Evolutionary conservation across 2,797 vertebrate genomes (phyloP).

Genomic region (Smutsia gigantea): DNA sequence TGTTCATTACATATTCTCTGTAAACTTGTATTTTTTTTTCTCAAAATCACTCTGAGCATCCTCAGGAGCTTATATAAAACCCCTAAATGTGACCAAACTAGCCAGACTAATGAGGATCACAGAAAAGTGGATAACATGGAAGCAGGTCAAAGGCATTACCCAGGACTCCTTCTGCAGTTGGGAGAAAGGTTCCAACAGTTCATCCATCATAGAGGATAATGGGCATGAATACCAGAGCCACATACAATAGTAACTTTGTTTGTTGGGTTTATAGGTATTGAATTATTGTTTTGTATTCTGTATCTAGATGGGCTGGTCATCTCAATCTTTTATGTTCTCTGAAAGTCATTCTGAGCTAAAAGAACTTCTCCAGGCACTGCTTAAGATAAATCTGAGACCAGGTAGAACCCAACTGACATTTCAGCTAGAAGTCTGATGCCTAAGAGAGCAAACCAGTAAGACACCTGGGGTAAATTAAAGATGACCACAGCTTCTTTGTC

Average conservation of each 20-base stretch:
- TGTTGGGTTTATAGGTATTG: constrained; percentile 20
- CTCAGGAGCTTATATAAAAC: background rate
- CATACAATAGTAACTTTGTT: background rate
- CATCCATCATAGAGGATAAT: background rate
- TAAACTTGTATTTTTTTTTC: constrained; percentile 8
- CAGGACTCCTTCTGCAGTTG: background rate
- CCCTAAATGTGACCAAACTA: background rate
- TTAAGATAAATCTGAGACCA: constrained; percentile 45
- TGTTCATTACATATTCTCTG: background rate
- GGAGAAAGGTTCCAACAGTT: background rate
- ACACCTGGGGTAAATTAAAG: background rate
- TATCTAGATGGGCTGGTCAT: constrained; percentile 23
- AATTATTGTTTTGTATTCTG: constrained; percentile 42
- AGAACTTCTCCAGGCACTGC: background rate
- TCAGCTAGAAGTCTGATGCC: constrained; percentile 11
- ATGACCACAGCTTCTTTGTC: background rate
- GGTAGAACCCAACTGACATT: background rate
- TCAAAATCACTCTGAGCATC: constrained; percentile 39
- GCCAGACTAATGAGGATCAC: background rate
- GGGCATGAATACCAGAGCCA: background rate
- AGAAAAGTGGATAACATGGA: background rate
- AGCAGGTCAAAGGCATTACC: background rate
- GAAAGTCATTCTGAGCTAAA: constrained; percentile 5
- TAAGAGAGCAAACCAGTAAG: background rate
- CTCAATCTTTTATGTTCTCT: constrained; percentile 62